Percentiles rank a stretch among this genome's conserved stretches.
These are phyloP conservation scores for Cheilosia pagana DNA, from an alignment of 2,888 invertebrate species.

Conservation along the genomic window DNA sequence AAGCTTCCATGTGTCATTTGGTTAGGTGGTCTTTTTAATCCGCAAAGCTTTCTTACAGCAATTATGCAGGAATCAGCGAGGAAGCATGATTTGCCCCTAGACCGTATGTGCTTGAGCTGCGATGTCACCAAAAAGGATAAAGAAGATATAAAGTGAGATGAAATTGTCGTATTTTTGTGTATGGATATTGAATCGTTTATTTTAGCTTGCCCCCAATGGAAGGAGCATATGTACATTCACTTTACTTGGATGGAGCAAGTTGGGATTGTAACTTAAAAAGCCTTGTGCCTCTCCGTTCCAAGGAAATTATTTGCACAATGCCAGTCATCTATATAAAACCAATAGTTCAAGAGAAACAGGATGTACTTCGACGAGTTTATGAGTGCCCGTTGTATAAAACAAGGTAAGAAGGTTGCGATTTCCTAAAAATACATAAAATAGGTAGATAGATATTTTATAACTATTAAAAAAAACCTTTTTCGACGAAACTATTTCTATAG, in stretches of 20 bases:
- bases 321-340: slow-evolving; percentile 96
- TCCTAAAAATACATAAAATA: not conserved
- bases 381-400: slow-evolving; percentile 98
- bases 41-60: slow-evolving; percentile 97
- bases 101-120: slow-evolving; percentile 97
- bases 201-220: slow-evolving; percentile 92
- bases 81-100: slow-evolving; percentile 97
- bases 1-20: slow-evolving; percentile 94
- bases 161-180: not conserved
- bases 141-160: slow-evolving; percentile 90
- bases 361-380: slow-evolving; percentile 90
- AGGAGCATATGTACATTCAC: slow-evolving; percentile 94
- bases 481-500: too few relatives aligned
- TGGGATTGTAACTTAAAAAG: slow-evolving; percentile 93
- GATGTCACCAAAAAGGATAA: slow-evolving; percentile 96
- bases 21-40: slow-evolving; percentile 98
- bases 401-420: slow-evolving; percentile 83
- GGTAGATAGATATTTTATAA: too few relatives aligned
- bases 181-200: not conserved
- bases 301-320: slow-evolving; percentile 95
- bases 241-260: slow-evolving; percentile 97
- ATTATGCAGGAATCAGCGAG: slow-evolving; percentile 99
- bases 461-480: too few relatives aligned
- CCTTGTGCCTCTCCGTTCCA: slow-evolving; percentile 93
- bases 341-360: slow-evolving; percentile 95